phyloP scores from a whole-genome alignment of 2,797 vertebrate genomes.

The Poeciliopsis turneri region DNA sequence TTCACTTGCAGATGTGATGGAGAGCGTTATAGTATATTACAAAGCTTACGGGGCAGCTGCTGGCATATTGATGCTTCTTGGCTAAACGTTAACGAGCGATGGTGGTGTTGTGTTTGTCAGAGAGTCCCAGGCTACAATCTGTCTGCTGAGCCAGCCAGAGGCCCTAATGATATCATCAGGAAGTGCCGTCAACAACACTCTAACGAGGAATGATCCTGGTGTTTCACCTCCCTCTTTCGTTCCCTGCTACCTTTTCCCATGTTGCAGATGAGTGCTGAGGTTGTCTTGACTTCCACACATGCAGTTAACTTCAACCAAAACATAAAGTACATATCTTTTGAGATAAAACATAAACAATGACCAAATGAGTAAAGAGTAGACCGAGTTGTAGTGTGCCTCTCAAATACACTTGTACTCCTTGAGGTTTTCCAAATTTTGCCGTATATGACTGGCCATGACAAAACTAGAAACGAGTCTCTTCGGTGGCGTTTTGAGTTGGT shows the following conservation, averaged over 20 bases:
- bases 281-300: conserved; percentile 24
- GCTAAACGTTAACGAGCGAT: conserved; percentile 72
- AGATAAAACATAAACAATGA: conserved; percentile 11
- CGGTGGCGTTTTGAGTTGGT: too few relatives aligned
- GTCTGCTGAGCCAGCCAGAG: conserved; percentile 76
- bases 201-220: conserved; percentile 75
- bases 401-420: background rate
- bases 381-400: background rate
- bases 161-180: conserved; percentile 81
- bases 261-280: conserved; percentile 26
- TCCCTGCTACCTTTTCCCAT: conserved; percentile 13
- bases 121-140: conserved; percentile 72
- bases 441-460: too few relatives aligned
- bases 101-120: conserved; percentile 75
- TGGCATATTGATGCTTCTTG: conserved; percentile 70
- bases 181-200: conserved; percentile 66
- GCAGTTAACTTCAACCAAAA: conserved; percentile 9
- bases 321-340: conserved; percentile 1
- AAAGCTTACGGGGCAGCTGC: conserved; percentile 61
- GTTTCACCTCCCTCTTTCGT: conserved; percentile 51
- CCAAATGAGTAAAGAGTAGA: background rate
- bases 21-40: conserved; percentile 66
- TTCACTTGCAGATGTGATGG: conserved; percentile 61
- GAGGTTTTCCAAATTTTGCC: background rate
- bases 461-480: too few relatives aligned